Percentiles rank a stretch among this genome's conserved stretches.
These are phyloP conservation scores for Philaenus spumarius DNA, from an alignment of 1,140 invertebrate genomes.

Conservation along the genomic window DNA sequence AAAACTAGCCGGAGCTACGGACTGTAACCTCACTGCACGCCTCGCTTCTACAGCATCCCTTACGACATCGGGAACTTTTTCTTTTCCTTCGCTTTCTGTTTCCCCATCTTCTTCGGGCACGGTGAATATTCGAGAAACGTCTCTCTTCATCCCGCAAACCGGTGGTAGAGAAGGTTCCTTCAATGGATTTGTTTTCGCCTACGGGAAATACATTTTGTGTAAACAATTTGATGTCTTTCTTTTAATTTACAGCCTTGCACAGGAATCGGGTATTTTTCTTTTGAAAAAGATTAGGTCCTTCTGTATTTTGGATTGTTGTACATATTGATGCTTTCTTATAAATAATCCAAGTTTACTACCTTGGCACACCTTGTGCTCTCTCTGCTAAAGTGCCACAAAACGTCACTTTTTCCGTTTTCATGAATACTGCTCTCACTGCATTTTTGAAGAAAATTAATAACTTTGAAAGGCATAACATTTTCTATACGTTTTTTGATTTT, in stretches of 20 bases:
- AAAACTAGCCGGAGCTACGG: slow-evolving; percentile 17
- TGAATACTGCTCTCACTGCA: too few species aligned
- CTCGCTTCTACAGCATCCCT: slow-evolving; percentile 25
- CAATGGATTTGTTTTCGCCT: too few species aligned
- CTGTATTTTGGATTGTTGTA: too few species aligned
- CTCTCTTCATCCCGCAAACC: slow-evolving; percentile 56
- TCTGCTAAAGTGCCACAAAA: too few species aligned
- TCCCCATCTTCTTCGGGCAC: slow-evolving; percentile 59
- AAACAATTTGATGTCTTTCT: not conserved
- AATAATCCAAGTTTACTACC: too few species aligned
- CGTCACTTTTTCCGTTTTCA: too few species aligned
- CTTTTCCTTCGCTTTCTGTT: not conserved
- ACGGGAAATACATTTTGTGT: slow-evolving; percentile 13
- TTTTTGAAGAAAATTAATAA: too few species aligned
- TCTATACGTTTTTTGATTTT: too few species aligned
- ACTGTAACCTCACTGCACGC: slow-evolving; percentile 13
- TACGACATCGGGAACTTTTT: slow-evolving; percentile 27
- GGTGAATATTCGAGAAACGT: slow-evolving; percentile 68
- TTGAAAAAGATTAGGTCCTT: too few species aligned
- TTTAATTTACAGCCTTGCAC: not conserved
- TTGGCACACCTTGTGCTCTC: too few species aligned
- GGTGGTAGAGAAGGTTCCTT: slow-evolving; percentile 30
- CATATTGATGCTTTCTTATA: too few species aligned
- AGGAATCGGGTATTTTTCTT: not conserved
- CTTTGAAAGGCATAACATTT: too few species aligned